Percentiles rank a stretch among this genome's conserved stretches.
phyloP scores from a whole-genome alignment of 2,888 invertebrate genomes.

The Cancer borealis region DNA sequence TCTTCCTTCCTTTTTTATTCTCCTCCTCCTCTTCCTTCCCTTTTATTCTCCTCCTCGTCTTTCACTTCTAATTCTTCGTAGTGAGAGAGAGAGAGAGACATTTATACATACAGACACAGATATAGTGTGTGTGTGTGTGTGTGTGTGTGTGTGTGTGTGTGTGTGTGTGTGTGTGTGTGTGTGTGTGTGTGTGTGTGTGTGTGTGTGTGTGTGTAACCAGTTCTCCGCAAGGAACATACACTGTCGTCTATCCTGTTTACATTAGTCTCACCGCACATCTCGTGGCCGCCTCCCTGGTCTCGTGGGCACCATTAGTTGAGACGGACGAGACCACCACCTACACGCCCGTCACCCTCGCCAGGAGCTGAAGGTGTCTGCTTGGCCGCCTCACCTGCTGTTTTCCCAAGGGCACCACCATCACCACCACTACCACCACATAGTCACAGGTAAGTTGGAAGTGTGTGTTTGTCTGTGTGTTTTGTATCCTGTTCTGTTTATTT shows the following conservation, averaged over 20 bases:
- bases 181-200: background rate
- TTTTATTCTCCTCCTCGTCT: background rate
- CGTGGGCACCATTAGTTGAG: conserved; percentile 10
- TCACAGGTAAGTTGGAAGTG: conserved; percentile 11
- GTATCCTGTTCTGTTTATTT: no score
- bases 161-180: background rate
- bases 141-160: background rate
- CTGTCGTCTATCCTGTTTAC: background rate
- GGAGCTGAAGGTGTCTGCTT: background rate
- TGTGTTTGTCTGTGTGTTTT: background rate
- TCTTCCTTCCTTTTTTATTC: background rate
- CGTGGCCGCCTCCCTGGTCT: background rate
- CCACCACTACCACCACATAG: background rate
- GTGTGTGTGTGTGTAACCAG: conserved; percentile 10
- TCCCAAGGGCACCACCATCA: background rate
- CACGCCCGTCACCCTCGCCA: background rate
- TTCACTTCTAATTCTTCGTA: background rate
- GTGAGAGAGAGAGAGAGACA: conserved; percentile 16
- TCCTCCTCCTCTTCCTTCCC: background rate
- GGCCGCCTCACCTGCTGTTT: background rate
- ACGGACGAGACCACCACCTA: conserved; percentile 20
- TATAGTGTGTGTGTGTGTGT: background rate
- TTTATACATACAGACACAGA: background rate
- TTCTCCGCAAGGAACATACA: background rate
- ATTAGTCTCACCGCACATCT: conserved; percentile 14